A percentile compares a stretch with the other conserved stretches of the same genome.
Conservation (phyloP, 2,888 invertebrate species). For the Tillus elongatus region DNA sequence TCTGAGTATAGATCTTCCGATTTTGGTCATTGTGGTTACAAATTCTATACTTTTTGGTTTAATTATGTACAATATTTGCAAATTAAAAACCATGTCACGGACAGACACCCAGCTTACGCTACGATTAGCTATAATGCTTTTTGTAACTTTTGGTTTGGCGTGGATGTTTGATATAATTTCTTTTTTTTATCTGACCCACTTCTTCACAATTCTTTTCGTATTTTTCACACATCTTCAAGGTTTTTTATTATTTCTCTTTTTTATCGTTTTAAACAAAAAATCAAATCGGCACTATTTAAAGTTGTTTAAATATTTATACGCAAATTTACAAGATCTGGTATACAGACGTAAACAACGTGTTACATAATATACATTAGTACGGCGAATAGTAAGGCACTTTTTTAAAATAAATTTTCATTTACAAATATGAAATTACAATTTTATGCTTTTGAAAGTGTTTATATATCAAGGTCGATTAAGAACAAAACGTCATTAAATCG, state of each 20-base stretch:
- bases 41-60: slow-evolving; percentile 51
- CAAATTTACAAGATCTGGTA: no score
- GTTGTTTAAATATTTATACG: no score
- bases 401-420: no score
- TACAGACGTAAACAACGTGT: no score
- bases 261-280: slow-evolving; percentile 52
- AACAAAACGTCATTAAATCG: no score
- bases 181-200: slow-evolving; percentile 26
- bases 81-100: slow-evolving; percentile 35
- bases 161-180: slow-evolving; percentile 51
- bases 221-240: slow-evolving; percentile 50
- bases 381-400: no score
- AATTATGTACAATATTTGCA: slow-evolving; percentile 47
- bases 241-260: slow-evolving; percentile 51
- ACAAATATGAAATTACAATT: no score
- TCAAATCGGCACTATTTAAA: no score
- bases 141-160: slow-evolving; percentile 52
- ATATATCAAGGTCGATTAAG: no score
- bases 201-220: slow-evolving; percentile 46
- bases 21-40: slow-evolving; percentile 45
- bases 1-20: slow-evolving; percentile 49
- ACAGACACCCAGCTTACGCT: no score
- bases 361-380: no score
- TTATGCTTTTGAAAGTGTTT: no score
- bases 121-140: slow-evolving; percentile 49